Evolutionary conservation across 2,888 invertebrate species (phyloP), one percentile per base, ranked within the genome.

Genomic region (Lampropteryx suffumata): DNA sequence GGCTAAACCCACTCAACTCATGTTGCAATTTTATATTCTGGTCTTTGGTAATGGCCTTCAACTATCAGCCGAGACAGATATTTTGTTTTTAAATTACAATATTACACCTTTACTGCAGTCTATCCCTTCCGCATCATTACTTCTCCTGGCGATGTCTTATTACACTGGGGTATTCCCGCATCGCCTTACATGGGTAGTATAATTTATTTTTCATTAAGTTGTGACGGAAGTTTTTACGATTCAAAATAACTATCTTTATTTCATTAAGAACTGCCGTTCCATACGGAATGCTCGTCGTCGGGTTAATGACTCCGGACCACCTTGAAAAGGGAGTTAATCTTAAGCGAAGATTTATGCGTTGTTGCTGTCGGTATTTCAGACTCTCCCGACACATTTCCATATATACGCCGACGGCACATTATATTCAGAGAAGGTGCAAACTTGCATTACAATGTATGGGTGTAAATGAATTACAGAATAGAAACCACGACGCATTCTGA

Each of bases 401-500:
- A 54, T 52, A 24, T 30, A 29, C 44, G 43, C 47, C 40, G 33
- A 29, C 44, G 43, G 48, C 40, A 52, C 12, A 55, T 59, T 65
- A 68, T 61, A 76, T 76, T 73, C 69, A 61, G 54, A 55, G 54
- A 56, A 64, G 63, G 70, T 73, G 65, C 68, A 56, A 73, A 70
- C 71, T 71, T 73, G 68, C 72, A 74, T 81, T 79, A 74, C 74
- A 78, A 77, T 73, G 71, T 73, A 74, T 66, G 62, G 69, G 71
- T 72, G 77, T 80, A 82, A 83, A 84, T 84, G 79, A 83, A 82
- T 83, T 84, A 84, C 76, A 74, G 82, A 89, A 82, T 85, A 84
- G 89, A 86, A 87, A 87, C 76, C 74, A 75, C 80, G 76, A 85
- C 85, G 86, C 84, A 84, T 79, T 80, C 76, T 69, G 88, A 89